Conservation (phyloP, 2,113 vertebrate species). For the Oreotragus oreotragus region DNA sequence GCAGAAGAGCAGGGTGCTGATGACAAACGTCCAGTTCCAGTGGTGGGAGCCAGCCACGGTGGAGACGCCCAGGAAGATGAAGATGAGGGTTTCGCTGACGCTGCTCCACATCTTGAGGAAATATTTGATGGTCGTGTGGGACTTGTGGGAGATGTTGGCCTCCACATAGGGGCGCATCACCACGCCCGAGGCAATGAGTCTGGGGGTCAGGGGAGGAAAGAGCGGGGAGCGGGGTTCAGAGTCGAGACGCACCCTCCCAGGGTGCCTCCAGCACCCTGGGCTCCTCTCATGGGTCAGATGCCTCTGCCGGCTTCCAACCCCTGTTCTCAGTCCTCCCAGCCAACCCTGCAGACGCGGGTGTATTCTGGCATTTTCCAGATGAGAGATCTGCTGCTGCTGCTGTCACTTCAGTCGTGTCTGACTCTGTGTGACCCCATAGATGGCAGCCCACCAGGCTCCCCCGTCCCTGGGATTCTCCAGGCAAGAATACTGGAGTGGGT, state of each 20-base stretch:
- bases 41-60: constrained; percentile 92
- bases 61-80: constrained; percentile 97
- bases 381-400: too few relatives aligned
- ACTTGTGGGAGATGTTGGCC: constrained; percentile 99
- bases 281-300: fast-evolving
- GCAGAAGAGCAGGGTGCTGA: constrained; percentile 91
- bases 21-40: constrained; percentile 98
- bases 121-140: constrained; percentile 98
- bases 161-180: constrained; percentile 97
- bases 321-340: background rate
- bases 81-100: constrained; percentile 97
- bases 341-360: background rate
- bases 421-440: too few relatives aligned
- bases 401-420: too few relatives aligned
- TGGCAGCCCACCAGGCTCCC: too few relatives aligned
- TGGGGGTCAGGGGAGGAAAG: constrained; percentile 62
- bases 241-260: background rate
- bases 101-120: constrained; percentile 99
- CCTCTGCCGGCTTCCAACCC: fast-evolving
- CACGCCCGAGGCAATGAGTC: constrained; percentile 93
- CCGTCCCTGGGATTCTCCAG: too few relatives aligned
- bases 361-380: background rate
- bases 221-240: fast-evolving
- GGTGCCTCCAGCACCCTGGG: background rate
- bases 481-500: too few relatives aligned